Base-by-base conservation (phyloP, 2,797 vertebrate species). In the Gallinago nigripennis region DNA sequence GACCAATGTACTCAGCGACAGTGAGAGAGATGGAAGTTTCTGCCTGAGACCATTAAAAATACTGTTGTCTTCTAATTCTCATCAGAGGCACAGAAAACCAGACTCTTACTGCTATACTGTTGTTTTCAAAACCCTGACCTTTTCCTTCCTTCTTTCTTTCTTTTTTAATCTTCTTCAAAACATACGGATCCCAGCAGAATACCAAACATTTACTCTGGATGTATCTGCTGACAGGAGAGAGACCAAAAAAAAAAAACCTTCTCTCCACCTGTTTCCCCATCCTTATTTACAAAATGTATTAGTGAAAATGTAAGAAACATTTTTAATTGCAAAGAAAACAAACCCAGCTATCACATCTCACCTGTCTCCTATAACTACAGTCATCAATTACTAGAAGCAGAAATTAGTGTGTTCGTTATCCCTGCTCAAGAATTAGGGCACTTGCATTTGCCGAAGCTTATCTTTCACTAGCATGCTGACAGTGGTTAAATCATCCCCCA, bases 381-480 rank as follows among this genome's bases (percentile, higher is more conserved):
- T 46, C 73, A 92, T 71, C 83, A 69, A 16, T 58, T 51, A 73
- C 41, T 15, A 71, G 81, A 87, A 90, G 41, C 41, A 90, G 68
- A 86, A 85, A 86, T 82, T 50, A 82, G 81, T 37, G 53, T 39
- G 60, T 46, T 92, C 3, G 4, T 79, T 83, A 90, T 66, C 63
- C 89, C 39, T 30, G 53, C 50, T 80, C 45, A 87, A 94, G 81
- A 95, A 96, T 71, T 68, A 90, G 53, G 81, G 31, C 78, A 84
- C 68, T 91, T 82, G 73, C 60, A 73, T 82, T 79, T 94, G 73
- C 85, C 43, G 63, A 70, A 88, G 82, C 71, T 94, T 90, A 88
- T 94, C 82, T 92, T 84, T 66, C 92, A 84, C 61, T 39, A 84
- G 63, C 43, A 90, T 8, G 33, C 73, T 88, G 73, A 88, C 71